phyloP scores from a whole-genome alignment of 1,140 invertebrate genomes.

The Ceratoteleas bidentatus region DNA sequence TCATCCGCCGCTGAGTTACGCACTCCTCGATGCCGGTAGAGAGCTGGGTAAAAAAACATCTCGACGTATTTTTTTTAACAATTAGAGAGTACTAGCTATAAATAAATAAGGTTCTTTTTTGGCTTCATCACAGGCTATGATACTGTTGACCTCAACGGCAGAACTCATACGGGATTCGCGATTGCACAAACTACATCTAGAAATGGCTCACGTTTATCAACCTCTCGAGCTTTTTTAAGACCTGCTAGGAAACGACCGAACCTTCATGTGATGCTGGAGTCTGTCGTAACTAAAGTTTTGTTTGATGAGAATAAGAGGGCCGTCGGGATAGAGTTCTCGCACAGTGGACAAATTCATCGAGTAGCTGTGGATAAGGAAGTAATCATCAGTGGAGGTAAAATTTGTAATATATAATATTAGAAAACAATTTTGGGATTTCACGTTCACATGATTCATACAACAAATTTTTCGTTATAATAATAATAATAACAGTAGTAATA shows the following conservation, averaged over 20 bases:
- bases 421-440: too few relatives aligned
- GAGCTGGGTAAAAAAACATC: slow-evolving; percentile 85
- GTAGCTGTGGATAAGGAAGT: slow-evolving; percentile 84
- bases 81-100: too few relatives aligned
- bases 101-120: too few relatives aligned
- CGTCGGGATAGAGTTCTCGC: slow-evolving; percentile 86
- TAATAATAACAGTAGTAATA: too few relatives aligned
- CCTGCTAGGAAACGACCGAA: slow-evolving; percentile 89
- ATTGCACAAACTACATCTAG: slow-evolving; percentile 94
- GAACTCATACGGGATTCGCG: slow-evolving; percentile 88
- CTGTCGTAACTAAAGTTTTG: slow-evolving; percentile 87
- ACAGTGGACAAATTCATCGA: slow-evolving; percentile 78
- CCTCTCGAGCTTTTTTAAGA: slow-evolving; percentile 90
- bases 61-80: neutral
- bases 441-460: too few relatives aligned
- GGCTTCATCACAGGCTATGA: slow-evolving; percentile 91
- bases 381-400: slow-evolving; percentile 83
- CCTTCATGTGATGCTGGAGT: slow-evolving; percentile 89
- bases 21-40: slow-evolving; percentile 91
- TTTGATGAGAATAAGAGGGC: slow-evolving; percentile 87
- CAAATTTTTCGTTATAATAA: too few relatives aligned
- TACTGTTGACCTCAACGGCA: slow-evolving; percentile 92
- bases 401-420: too few relatives aligned
- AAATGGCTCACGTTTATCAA: slow-evolving; percentile 92
- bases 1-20: slow-evolving; percentile 90